Base-by-base conservation (phyloP, 2,797 vertebrate species). In the Coendou prehensilis region DNA sequence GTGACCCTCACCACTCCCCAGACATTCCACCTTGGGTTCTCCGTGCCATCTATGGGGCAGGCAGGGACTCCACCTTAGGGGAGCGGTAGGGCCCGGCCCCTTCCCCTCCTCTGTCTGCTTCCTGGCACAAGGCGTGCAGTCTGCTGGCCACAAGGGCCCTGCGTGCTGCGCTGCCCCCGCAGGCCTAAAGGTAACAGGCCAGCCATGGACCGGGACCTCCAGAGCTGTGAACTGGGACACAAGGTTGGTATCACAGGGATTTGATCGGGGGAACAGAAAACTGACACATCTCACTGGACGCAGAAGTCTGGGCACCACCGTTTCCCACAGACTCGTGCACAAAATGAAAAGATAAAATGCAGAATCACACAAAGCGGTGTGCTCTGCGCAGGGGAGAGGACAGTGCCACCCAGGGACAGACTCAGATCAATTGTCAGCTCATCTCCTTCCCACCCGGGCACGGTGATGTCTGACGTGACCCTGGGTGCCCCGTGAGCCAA, bases 271-370 rank as follows among this genome's bases (percentile, higher is more conserved):
- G n/a, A 6, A 45, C n/a, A 57, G 37, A 56, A 57, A 26, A 13
- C n/a, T 41, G 78, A 37, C 78, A 63, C 33, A n/a, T 88, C 41
- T 28, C 30, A 91, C 2, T 57, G 7, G 28, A 54, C 18, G 37
- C 33, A 83, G 67, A 94, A 71, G 11, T 92, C 57, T 88, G 11
- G 23, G 71, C 11, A 57, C 61, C 11, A 41, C 10, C 59, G 11
- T 45, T 94, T 76, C 61, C 56, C 81, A 73, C 37, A 87, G 11
- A 56, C 33, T 52, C 84, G 28, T 67, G 6, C 18, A 84, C 83
- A 92, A 92, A 87, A 41, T 82, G 50, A 78, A 95, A 93, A 73
- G 75, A 28, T 89, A 4, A 88, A 69, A 90, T 56, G 76, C 15
- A 71, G 47, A 54, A 50, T 75, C 69, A 91, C 37, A 71, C 1